These are phyloP conservation scores for Spicauda simplicius DNA, from an alignment of 2,888 invertebrate genomes.

Conservation along the genomic window DNA sequence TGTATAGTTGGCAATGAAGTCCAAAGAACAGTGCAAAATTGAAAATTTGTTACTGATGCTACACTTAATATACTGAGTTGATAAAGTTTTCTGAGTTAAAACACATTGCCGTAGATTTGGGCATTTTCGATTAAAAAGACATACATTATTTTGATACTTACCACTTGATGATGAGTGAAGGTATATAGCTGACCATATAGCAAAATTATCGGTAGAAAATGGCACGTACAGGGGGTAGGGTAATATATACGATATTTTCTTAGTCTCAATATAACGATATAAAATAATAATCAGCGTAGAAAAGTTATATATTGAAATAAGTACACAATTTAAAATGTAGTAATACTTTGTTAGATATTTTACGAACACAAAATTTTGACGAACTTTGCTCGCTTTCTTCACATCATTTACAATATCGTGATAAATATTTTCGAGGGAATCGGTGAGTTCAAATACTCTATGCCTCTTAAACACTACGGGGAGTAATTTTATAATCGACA, in stretches of 20 bases:
- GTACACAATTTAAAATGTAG: constrained; percentile 59
- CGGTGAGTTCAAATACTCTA: constrained; percentile 54
- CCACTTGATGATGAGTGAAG: constrained; percentile 57
- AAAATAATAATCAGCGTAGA: constrained; percentile 58
- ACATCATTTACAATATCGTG: constrained; percentile 49
- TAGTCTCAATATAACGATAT: constrained; percentile 53
- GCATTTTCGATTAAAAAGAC: too few species aligned
- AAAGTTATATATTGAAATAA: constrained; percentile 71
- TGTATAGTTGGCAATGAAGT: too few species aligned
- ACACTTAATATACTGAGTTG: too few species aligned
- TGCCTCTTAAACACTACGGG: constrained; percentile 45
- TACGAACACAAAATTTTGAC: constrained; percentile 52
- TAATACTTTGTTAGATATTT: constrained; percentile 62
- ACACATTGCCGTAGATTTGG: too few species aligned
- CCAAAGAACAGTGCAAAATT: too few species aligned
- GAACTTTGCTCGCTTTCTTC: constrained; percentile 51
- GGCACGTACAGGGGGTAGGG: constrained; percentile 67
- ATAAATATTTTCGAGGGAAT: constrained; percentile 53
- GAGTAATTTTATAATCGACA: constrained; percentile 57
- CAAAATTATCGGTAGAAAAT: constrained; percentile 60
- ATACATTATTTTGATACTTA: constrained; percentile 47
- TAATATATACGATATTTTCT: constrained; percentile 52
- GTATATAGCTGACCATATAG: constrained; percentile 60
- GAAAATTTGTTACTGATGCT: too few species aligned
- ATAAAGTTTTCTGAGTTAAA: too few species aligned